Conservation (phyloP, 2,888 invertebrate species). For the Spialia ferax region DNA sequence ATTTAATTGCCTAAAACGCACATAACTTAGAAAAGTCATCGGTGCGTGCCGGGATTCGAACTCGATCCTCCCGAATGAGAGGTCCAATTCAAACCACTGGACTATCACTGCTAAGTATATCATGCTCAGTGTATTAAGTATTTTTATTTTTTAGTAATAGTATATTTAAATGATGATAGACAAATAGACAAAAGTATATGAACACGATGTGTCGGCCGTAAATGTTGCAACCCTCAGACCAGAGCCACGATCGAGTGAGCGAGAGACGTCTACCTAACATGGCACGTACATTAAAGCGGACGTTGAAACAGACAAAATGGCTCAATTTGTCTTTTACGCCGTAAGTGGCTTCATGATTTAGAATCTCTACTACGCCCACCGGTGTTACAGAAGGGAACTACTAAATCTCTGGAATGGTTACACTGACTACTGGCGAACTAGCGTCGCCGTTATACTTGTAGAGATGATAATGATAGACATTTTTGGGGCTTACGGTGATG, state of each 20-base stretch:
- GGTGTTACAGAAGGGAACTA: constrained; percentile 61
- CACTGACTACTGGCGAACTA: constrained; percentile 59
- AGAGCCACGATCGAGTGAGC: constrained; percentile 3
- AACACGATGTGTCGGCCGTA: neutral
- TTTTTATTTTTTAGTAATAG: too few species aligned
- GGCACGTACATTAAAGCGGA: constrained; percentile 27
- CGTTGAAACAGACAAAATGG: constrained; percentile 54
- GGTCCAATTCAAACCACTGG: too few species aligned
- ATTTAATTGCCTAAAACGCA: too few species aligned
- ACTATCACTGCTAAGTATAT: too few species aligned
- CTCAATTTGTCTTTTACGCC: constrained; percentile 72
- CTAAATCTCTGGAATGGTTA: constrained; percentile 64
- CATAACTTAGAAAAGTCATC: too few species aligned
- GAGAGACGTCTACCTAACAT: constrained; percentile 10
- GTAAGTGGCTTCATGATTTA: constrained; percentile 76
- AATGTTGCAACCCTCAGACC: neutral
- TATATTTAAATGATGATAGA: too few species aligned
- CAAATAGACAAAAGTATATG: too few species aligned
- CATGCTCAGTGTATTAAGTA: too few species aligned
- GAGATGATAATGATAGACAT: constrained; percentile 50
- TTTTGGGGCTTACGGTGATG: constrained; percentile 46
- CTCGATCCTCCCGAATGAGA: too few species aligned
- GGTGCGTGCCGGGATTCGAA: too few species aligned
- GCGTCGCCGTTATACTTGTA: constrained; percentile 54
- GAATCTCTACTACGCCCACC: constrained; percentile 67